Base-by-base conservation (phyloP, 2,113 vertebrate species). In the Dolichotis patagonum region DNA sequence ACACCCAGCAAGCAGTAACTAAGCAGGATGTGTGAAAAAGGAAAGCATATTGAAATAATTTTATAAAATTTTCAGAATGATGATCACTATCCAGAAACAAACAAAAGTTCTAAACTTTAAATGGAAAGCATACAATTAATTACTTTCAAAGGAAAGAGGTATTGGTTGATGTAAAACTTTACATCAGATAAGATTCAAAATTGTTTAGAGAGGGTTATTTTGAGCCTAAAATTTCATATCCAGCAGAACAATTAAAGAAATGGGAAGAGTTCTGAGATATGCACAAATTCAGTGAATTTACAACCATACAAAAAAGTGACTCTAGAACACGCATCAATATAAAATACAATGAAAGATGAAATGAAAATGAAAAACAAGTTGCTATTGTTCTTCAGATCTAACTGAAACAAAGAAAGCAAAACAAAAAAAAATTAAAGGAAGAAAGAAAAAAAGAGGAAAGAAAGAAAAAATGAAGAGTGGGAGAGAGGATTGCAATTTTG, bases 141-240 rank as follows among this genome's bases (percentile, higher is more conserved):
- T 67, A 43, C 20, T 95, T 94, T 43, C 43, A 88, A 75, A 90
- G 63, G 41, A 63, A 91, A 96, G 26, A 86, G 16, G 91, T 28
- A 22, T 1, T 24, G 9, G 88, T 6, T 38, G 9, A 60, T 52
- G 14, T 9, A 69, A 52, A 92, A 41, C 11, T 62, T 91, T 73
- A n/a, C 54, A 86, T 62, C 5, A 67, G 22, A 65, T 32, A 32
- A 89, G 5, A 4, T 96, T 92, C 80, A 56, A 80, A 80, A 87
- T 71, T 22, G 1, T 49, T 67, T 38, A 54, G 7, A 41, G 26
- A 28, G 30, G 90, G 71, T 35, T 73, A 67, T 71, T 89, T 65
- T 80, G n/a, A 86, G 90, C 6, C 4, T 75, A 75, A 82, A 96
- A 95, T 85, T 65, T 95, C 54, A 90, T 38, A 65, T 58, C 6